Base-by-base conservation (phyloP, 2,888 invertebrate genomes). In the Eremobia ochroleuca region DNA sequence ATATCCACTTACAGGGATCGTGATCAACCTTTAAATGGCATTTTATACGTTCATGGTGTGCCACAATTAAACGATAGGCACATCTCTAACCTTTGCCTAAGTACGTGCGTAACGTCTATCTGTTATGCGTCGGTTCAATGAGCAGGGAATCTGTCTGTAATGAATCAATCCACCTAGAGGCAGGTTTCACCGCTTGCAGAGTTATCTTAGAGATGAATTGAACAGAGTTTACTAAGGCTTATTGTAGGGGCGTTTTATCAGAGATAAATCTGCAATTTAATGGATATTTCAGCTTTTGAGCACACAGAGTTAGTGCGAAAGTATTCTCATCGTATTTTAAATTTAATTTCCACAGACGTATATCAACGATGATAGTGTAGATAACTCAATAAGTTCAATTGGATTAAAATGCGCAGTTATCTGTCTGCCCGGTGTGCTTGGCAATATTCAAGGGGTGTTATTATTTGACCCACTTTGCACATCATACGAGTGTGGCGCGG, bases 401-500 rank as follows among this genome's bases (percentile, higher is more conserved):
- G 89, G 82, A 90, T 90, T 90, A 87, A 87, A 85, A 82, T 90
- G 89, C 86, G 83, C 78, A 89, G 86, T 91, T 86, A 90, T 90
- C 85, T 82, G 81, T 85, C 82, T 84, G 81, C 68, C 81, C 87
- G 82, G 77, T 88, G 87, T 72, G 86, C 82, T 83, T 75, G 78
- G 76, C 87, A 82, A 87, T 87, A 77, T 89, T 82, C 87, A 68
- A 84, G 86, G 86, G 84, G 82, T 87, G 88, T 87, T 91, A 90
- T 92, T 92, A 90, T 92, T 90, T 93, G 93, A 93, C 92, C 93
- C 85, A 92, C 88, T 92, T 93, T 82, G 75, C 76, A 84, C 77
- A 85, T 81, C 78, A 85, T 77, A 83, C 73, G 85, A 76, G 55
- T 49, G 76, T 61, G 65, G 73, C 37, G 73, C 37, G 75, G 58